phyloP scores from a whole-genome alignment of 2,797 vertebrate species.

The Coccyzus lansbergi region DNA sequence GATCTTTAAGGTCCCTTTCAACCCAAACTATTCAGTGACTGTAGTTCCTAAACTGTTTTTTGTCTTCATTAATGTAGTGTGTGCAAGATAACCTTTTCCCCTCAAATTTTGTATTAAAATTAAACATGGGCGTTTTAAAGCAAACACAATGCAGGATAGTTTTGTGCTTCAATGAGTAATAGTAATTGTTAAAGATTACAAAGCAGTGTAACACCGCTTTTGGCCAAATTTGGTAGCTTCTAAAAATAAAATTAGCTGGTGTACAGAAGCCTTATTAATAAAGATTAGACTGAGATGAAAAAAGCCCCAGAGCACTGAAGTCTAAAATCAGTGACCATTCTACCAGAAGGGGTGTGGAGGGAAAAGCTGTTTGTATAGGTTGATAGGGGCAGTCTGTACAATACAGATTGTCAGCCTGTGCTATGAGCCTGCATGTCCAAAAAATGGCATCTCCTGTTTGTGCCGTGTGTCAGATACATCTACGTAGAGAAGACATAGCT shows the following conservation, averaged over 20 bases:
- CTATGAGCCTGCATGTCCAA: fast-evolving
- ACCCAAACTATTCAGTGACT: too few species aligned
- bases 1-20: too few species aligned
- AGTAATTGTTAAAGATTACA: not conserved
- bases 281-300: not conserved
- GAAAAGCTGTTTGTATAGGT: not conserved
- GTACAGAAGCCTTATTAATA: not conserved
- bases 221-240: not conserved
- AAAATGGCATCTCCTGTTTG: not conserved
- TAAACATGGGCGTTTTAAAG: not conserved
- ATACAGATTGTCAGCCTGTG: not conserved
- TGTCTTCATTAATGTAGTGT: not conserved
- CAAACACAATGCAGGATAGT: not conserved
- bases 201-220: not conserved
- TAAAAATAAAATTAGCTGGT: not conserved
- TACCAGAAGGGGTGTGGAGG: not conserved
- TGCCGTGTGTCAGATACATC: not conserved
- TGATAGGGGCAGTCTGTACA: not conserved
- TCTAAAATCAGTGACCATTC: not conserved
- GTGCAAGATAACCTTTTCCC: not conserved
- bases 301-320: not conserved
- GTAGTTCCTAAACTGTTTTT: not conserved
- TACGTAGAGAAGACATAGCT: not conserved
- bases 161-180: not conserved
- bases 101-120: too few species aligned